A percentile compares a stretch with the other conserved stretches of the same genome.
These are phyloP conservation scores for Phoxinus phoxinus DNA, from an alignment of 2,113 vertebrate genomes.

Conservation along the genomic window DNA sequence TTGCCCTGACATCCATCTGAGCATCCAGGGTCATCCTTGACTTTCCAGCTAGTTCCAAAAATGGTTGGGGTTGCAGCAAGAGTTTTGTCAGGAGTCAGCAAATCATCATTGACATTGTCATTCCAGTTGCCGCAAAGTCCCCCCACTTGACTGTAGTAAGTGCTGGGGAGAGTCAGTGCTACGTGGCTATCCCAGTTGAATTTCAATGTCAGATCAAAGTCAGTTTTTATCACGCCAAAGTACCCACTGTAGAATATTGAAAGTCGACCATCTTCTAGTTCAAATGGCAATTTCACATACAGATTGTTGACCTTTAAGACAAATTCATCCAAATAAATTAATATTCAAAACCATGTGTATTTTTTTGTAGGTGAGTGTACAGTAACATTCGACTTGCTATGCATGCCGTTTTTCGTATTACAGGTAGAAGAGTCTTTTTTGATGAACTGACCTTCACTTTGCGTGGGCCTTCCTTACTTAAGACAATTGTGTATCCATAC, in stretches of 20 bases:
- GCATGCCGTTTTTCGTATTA: neutral
- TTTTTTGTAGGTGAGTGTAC: neutral
- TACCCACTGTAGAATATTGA: conserved; percentile 54
- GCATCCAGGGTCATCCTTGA: conserved; percentile 55
- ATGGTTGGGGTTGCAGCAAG: neutral
- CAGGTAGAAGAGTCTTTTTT: neutral
- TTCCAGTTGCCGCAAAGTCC: conserved; percentile 77
- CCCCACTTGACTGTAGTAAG: conserved; percentile 58
- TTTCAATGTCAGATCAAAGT: conserved; percentile 63
- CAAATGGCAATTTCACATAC: conserved; percentile 54
- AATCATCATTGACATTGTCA: conserved; percentile 38
- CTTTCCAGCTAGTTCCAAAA: conserved; percentile 64
- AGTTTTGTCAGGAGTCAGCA: conserved; percentile 47
- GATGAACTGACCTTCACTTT: conserved; percentile 56
- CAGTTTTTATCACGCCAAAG: conserved; percentile 67
- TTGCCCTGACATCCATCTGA: conserved; percentile 43
- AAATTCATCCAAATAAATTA: neutral
- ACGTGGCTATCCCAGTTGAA: conserved; percentile 74
- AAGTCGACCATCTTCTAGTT: conserved; percentile 35
- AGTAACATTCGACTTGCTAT: neutral
- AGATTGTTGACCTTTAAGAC: conserved; percentile 54
- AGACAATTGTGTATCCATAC: conserved; percentile 47
- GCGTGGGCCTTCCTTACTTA: conserved; percentile 54
- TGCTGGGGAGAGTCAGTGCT: conserved; percentile 65
- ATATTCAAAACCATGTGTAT: neutral